Percentiles rank a stretch among this genome's conserved stretches.
These are phyloP conservation scores for Heterotilapia buettikoferi DNA, from an alignment of 2,113 vertebrate genomes.

Conservation along the genomic window DNA sequence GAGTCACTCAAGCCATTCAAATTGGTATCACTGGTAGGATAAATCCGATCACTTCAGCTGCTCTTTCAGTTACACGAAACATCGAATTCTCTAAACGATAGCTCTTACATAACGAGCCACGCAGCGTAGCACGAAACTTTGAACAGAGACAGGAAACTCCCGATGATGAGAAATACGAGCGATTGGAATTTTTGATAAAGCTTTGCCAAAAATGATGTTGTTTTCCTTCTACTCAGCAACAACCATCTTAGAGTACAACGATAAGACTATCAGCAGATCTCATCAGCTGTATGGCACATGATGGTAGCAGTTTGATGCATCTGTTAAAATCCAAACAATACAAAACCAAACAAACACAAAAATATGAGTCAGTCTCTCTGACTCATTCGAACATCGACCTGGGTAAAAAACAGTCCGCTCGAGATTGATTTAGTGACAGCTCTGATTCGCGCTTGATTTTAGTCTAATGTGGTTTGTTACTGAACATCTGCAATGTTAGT, in stretches of 20 bases:
- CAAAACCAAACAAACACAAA: not conserved
- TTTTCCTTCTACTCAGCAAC: not conserved
- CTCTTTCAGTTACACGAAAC: not conserved
- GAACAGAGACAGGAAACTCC: not conserved
- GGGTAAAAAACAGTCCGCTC: not conserved
- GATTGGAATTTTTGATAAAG: not conserved
- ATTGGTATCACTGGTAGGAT: not conserved
- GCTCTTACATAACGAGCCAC: not conserved
- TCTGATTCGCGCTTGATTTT: not conserved
- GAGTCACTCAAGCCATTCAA: not conserved
- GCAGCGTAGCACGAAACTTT: not conserved
- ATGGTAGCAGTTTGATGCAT: slow-evolving; percentile 11
- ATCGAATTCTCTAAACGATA: not conserved
- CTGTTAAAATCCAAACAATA: not conserved
- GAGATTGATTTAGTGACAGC: slow-evolving; percentile 2
- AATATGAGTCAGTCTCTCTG: slow-evolving; percentile 11
- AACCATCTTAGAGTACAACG: not conserved
- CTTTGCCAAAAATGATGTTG: not conserved
- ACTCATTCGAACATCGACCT: slow-evolving; percentile 36
- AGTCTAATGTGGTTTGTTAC: not conserved
- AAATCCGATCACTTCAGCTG: not conserved
- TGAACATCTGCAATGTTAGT: not conserved
- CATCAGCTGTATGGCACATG: not conserved
- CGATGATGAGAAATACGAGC: not conserved
- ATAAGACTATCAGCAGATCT: not conserved